Evolutionary conservation across 2,113 vertebrate species (phyloP), one percentile per base, ranked within the genome.

Genomic region (Nansenia antarctica): DNA sequence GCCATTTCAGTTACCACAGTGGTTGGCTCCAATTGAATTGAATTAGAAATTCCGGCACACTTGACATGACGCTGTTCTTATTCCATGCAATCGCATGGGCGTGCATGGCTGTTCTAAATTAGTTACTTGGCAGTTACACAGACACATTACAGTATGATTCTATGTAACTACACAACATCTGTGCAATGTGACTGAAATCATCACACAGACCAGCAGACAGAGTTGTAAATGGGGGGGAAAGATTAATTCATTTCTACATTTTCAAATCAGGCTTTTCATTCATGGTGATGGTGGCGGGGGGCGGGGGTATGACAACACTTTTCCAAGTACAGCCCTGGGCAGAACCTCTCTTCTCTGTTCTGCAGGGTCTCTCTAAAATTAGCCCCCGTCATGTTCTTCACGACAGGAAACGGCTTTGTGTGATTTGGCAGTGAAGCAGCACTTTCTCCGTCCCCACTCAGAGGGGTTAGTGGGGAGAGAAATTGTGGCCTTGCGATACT

Each of bases 381-480:
- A 90, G 86, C 86, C 54, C 79, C 54, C 69, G 73, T 85, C 77
- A 77, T 80, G 86, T 84, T 83, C 78, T 74, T 85, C 83, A 70
- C 76, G 54, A 65, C 86, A 87, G 87, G 81, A 88, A 89, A 87
- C 60, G 69, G 83, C 82, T 88, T 85, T 90, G 90, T 91, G 88
- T 90, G 76, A 86, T 73, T 90, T 92, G 90, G 91, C 90, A 86
- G 80, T 82, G 81, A 88, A 77, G 81, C 86, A 78, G 81, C 75
- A 85, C 86, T 88, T 90, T 88, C 84, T 87, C 80, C 76, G 80
- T 76, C 79, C 74, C 81, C 55, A 68, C 73, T 65, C 67, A 69
- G 29, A 24, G 67, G n/a, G 47, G 42, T 63, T n/a, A 66, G 49
- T 37, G 69, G 24, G 35, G 64, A 42, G 69, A 71, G 53, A 67